These are phyloP conservation scores for human DNA, from an alignment of 2,113 vertebrate genomes.

Conservation along the genomic window GRCh38 chr7:125243001-125243500, in stretches of 20 bases:
- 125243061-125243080: background rate
- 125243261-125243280: background rate
- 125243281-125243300: background rate
- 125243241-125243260: background rate
- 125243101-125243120: background rate
- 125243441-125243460: background rate
- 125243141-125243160: background rate
- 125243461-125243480: background rate
- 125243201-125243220: background rate
- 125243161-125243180: background rate
- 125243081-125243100: background rate
- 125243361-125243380: background rate
- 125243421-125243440: background rate
- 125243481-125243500: background rate
- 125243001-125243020: too few species aligned
- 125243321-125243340: background rate
- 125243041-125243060: too few species aligned
- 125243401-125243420: background rate
- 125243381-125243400: background rate
- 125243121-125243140: constrained; percentile 13
- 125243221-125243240: background rate
- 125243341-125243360: background rate
- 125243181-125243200: background rate
- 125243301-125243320: background rate
- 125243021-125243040: too few species aligned